A percentile compares a stretch with the other conserved stretches of the same genome.
Conservation (phyloP, 2,888 invertebrate species). For the Trichacis sp. region DNA sequence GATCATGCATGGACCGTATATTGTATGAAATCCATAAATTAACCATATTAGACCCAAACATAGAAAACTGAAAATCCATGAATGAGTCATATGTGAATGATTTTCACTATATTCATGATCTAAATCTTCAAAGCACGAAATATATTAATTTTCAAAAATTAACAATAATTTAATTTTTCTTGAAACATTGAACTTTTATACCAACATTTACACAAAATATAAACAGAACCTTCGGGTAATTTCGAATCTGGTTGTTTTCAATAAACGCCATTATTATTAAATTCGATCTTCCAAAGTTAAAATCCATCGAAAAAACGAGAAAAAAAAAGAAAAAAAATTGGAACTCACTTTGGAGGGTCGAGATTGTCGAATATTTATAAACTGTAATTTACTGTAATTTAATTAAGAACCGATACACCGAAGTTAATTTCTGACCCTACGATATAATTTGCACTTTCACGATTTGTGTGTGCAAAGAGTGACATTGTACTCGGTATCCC, state of each 20-base stretch:
- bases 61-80: too few species aligned
- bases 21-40: too few species aligned
- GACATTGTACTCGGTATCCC: slow-evolving; percentile 15
- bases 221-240: not conserved
- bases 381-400: slow-evolving; percentile 15
- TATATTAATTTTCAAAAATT: too few species aligned
- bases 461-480: not conserved
- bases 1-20: too few species aligned
- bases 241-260: slow-evolving; percentile 14
- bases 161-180: too few species aligned
- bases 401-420: slow-evolving; percentile 19
- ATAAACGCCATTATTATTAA: not conserved
- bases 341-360: slow-evolving; percentile 18
- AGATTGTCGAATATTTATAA: slow-evolving; percentile 1
- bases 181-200: too few species aligned
- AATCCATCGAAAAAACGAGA: not conserved
- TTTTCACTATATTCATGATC: too few species aligned
- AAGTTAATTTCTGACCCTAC: slow-evolving; percentile 7
- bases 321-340: not conserved
- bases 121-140: too few species aligned
- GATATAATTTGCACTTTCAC: not conserved
- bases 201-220: not conserved
- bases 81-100: too few species aligned
- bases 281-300: slow-evolving; percentile 20
- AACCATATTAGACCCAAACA: too few species aligned